Evolutionary conservation across 2,888 invertebrate genomes (phyloP), one percentile per base, ranked within the genome.

Genomic region (Leptinotarsa rubiginosa): DNA sequence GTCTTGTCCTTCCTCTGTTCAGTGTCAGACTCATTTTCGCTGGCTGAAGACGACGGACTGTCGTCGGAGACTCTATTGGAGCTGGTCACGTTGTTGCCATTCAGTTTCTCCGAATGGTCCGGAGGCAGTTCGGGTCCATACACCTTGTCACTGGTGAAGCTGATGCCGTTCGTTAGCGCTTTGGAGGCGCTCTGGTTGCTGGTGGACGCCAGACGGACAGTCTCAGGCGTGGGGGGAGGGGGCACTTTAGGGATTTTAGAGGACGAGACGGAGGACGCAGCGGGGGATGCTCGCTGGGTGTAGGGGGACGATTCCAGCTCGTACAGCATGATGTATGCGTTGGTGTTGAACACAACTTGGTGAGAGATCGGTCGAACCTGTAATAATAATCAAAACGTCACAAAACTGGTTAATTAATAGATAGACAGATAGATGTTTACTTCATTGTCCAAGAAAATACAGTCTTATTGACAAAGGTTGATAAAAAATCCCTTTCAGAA

Each of bases 251-350:
- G 41, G 10, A 41, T 10, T 41, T 41, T 41, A 41, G 41, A 41
- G 41, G 41, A 41, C 41, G 41, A 41, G 12, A 10, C 12, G 41
- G 41, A 41, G 10, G 41, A 41, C 10, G 41, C 41, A 10, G 41
- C 41, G 12, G 41, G 41, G 10, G 10, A 2, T 10, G 41, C 41
- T 2, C 41, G 41, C 49, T 82, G 81, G 71, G 84, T 70, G 81
- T 85, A 82, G 18, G 86, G 84, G 68, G 85, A 78, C 54, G 84
- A 81, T 81, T 89, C 88, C 73, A 88, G 77, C 81, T 96, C 96
- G 86, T 97, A 98, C 85, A 98, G 94, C 90, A 98, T 94, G 70
- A 98, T 95, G 85, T 98, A 98, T 0, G 97, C 96, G 85, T 96
- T 97, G 67, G 95, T 95, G 81, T 92, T 94, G 77, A 96, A 90